A percentile compares a stretch with the other conserved stretches of the same genome.
These are phyloP conservation scores for Brenthis daphne DNA, from an alignment of 2,888 invertebrate genomes.

Conservation along the genomic window DNA sequence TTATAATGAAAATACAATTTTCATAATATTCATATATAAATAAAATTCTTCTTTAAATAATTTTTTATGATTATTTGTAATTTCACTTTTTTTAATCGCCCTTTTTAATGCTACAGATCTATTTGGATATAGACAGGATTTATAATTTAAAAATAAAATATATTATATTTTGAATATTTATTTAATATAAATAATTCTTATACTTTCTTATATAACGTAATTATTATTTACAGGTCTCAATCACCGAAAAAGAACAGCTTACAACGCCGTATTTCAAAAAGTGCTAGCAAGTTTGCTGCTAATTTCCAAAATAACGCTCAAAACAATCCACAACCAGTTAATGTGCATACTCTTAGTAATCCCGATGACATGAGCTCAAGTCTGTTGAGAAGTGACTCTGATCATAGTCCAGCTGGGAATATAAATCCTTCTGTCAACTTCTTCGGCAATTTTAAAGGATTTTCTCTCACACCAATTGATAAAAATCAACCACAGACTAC, in stretches of 20 bases:
- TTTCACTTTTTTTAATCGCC: no score
- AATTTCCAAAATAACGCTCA: slow-evolving; percentile 69
- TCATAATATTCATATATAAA: no score
- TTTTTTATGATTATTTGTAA: no score
- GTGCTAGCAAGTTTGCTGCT: slow-evolving; percentile 75
- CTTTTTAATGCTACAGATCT: no score
- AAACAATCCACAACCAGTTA: slow-evolving; percentile 63
- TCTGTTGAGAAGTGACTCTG: slow-evolving; percentile 81
- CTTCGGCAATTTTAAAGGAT: slow-evolving; percentile 94
- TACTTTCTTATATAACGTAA: neutral
- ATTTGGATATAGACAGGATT: no score
- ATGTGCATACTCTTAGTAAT: slow-evolving; percentile 81
- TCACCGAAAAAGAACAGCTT: slow-evolving; percentile 75
- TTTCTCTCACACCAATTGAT: slow-evolving; percentile 86
- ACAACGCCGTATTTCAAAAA: slow-evolving; percentile 71
- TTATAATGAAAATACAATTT: no score
- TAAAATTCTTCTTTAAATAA: no score
- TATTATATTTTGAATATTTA: neutral
- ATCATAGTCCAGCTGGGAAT: slow-evolving; percentile 70
- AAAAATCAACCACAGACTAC: slow-evolving; percentile 37
- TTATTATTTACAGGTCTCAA: slow-evolving; percentile 56
- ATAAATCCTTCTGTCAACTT: slow-evolving; percentile 83
- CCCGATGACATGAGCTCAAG: slow-evolving; percentile 89
- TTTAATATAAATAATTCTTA: neutral
- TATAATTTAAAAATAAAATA: no score